Base-by-base conservation (phyloP, 2,888 invertebrate species). In the Drosophila kanekoi region DNA sequence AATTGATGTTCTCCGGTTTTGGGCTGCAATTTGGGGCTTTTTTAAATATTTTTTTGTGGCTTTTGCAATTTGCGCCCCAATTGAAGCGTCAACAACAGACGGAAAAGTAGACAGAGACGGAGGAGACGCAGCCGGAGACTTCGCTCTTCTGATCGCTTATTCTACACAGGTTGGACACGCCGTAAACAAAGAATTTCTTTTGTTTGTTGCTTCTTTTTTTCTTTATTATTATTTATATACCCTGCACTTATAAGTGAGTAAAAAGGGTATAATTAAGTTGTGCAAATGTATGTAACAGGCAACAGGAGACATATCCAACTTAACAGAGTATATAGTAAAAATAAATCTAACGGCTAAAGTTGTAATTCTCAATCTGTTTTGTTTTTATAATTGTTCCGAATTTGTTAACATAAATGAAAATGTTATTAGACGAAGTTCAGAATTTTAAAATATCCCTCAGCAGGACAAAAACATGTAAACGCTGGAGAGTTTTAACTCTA, bases 141-240 rank as follows among this genome's bases (percentile, higher is more conserved):
- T 13, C 38, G 18, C 51, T 44, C 45, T 16, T 43, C 51, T 43
- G 47, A 35, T 44, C 38, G 52, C 37, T 28, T 47, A 43, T 18
- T 54, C 38, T 16, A 67, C 67, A 83, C 87, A 87, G 89, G 89
- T 89, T 87, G 74, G 81, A 60, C 68, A 18, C 62, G 72, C 76
- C 69, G 74, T 79, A 81, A 89, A 87, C 78, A 87, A 90, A 81
- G 87, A 74, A 84, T 90, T 81, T 72, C 77, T 78, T 84, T 87
- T 85, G 76, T 81, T 89, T 76, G 72, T 72, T 64, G 67, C 69
- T 76, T 72, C 32, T 49, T 20, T 43, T 28, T 45, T n/a, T n/a
- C n/a, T n/a, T n/a, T n/a, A n/a, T n/a, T n/a, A n/a, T n/a, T 60
- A 6, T 16, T 10, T 41, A 8, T 16, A 41, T 23, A 44, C 14